Evolutionary conservation across 2,113 vertebrate species (phyloP), one percentile per base, ranked within the genome.

Genomic region (Xiphophorus couchianus): DNA sequence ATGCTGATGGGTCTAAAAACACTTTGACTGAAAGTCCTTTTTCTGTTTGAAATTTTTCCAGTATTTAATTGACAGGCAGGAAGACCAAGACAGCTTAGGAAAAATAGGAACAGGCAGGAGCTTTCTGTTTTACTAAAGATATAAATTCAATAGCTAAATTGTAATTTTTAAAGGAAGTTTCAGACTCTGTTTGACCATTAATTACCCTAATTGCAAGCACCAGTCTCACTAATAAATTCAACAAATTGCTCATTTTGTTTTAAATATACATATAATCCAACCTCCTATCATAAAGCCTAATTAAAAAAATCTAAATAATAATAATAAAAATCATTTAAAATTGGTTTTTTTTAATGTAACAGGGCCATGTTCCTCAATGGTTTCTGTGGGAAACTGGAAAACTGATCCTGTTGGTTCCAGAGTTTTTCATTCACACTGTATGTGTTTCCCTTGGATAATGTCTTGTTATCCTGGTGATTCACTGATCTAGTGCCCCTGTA

Each of bases 1-100:
- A 75, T 78, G 73, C 71, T 61, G 54, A n/a, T n/a, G 51, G n/a
- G 51, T 11, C 44, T 17, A n/a, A 58, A 58, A n/a, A 11, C 25
- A 58, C 2, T 58, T n/a, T 25, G 22, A 58, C 25, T n/a, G 2
- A 58, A 58, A 25, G 8, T n/a, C 17, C 19, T 25, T 22, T 58
- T 58, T 58, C 25, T 58, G 8, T 58, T 58, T 10, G 51, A 22
- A 58, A 58, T 58, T 3, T n/a, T 58, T 9, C 10, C 3, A n/a
- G 25, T 9, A n/a, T n/a, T 58, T n/a, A n/a, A 58, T 58, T 9
- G 2, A n/a, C 22, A n/a, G 44, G 14, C 44, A 48, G 44, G 17
- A 15, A 42, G 17, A 6, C 6, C 48, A 54, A 22, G 19, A 54
- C 19, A 54, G 48, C 2, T n/a, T n/a, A 10, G 51, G 1, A n/a